Conservation (phyloP, 2,888 invertebrate species). For the Acleris emargana region DNA sequence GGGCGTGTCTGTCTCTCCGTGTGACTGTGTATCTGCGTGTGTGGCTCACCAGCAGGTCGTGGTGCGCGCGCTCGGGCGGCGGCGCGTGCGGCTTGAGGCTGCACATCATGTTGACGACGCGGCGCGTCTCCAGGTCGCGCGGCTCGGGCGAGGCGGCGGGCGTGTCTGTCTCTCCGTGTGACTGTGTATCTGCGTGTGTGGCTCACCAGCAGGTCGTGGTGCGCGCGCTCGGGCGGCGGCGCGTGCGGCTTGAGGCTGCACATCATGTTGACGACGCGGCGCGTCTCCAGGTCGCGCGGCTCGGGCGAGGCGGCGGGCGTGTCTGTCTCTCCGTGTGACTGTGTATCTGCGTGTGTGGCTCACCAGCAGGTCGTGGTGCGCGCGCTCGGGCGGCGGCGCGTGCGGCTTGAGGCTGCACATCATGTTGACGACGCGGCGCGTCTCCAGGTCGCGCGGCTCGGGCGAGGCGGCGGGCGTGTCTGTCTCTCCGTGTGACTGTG, state of each 20-base stretch:
- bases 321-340: background rate
- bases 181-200: slow-evolving; percentile 2
- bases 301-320: slow-evolving; percentile 93
- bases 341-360: slow-evolving; percentile 38
- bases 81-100: slow-evolving; percentile 90
- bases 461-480: slow-evolving; percentile 91
- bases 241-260: slow-evolving; percentile 93
- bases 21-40: background rate
- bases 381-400: slow-evolving; percentile 62
- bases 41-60: slow-evolving; percentile 85
- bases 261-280: slow-evolving; percentile 97
- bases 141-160: slow-evolving; percentile 93
- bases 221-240: slow-evolving; percentile 60
- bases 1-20: background rate
- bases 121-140: slow-evolving; percentile 93
- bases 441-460: slow-evolving; percentile 94
- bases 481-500: background rate
- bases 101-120: slow-evolving; percentile 98
- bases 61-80: slow-evolving; percentile 54
- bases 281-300: slow-evolving; percentile 93
- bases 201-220: slow-evolving; percentile 86
- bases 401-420: slow-evolving; percentile 96
- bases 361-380: slow-evolving; percentile 85
- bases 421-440: slow-evolving; percentile 95
- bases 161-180: slow-evolving; percentile 63